Conservation (phyloP, 2,113 vertebrate species). For the Semnopithecus entellus region DNA sequence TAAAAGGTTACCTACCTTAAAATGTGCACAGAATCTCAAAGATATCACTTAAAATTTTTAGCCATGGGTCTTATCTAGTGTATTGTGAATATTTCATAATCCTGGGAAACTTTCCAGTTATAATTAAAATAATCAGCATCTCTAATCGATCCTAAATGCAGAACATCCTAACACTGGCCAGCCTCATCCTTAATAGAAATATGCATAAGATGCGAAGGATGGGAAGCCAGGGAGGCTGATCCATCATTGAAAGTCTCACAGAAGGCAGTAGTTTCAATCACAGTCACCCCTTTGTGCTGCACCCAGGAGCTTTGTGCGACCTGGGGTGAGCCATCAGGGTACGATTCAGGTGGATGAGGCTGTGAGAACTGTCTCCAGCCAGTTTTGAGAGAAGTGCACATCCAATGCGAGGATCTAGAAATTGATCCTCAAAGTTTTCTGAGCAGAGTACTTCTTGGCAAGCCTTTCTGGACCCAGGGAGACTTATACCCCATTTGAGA, state of each 20-base stretch:
- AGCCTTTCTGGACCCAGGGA: background rate
- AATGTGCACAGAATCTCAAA: background rate
- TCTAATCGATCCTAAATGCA: background rate
- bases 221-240: accelerated
- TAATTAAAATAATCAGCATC: background rate
- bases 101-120: background rate
- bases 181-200: background rate
- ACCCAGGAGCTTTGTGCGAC: no score
- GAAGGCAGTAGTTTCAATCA: background rate
- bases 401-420: background rate
- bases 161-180: background rate
- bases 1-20: background rate
- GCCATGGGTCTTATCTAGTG: background rate
- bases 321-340: accelerated
- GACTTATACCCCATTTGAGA: background rate
- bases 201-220: accelerated
- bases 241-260: accelerated
- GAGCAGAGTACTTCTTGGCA: background rate
- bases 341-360: accelerated
- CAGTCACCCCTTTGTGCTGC: background rate
- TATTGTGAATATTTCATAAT: background rate
- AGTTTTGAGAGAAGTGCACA: background rate
- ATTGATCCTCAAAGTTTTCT: accelerated
- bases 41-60: background rate
- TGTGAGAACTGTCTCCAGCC: accelerated